These are phyloP conservation scores for Astyanax mexicanus DNA, from an alignment of 2,797 vertebrate species.

Conservation along the genomic window DNA sequence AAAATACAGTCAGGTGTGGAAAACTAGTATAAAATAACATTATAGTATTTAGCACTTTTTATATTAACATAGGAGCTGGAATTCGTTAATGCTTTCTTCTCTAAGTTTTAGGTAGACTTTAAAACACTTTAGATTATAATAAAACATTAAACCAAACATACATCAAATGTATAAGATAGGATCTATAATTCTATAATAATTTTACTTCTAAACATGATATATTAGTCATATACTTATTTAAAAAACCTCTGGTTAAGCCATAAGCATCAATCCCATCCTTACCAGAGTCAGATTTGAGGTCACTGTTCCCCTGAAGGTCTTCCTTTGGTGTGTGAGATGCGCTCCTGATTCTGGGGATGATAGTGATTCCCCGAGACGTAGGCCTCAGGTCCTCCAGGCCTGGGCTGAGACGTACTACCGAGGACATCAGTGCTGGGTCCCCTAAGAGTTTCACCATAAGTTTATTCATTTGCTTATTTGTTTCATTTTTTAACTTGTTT, in stretches of 20 bases:
- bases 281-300: conserved; percentile 39
- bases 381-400: conserved; percentile 41
- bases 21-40: too few species aligned
- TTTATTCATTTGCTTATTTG: background rate
- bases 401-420: conserved; percentile 25
- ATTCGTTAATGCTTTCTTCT: too few species aligned
- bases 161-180: too few species aligned
- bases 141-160: background rate
- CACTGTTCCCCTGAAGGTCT: conserved; percentile 24
- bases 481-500: background rate
- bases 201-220: too few species aligned
- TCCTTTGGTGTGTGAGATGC: conserved; percentile 5
- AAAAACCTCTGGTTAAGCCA: too few species aligned
- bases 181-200: too few species aligned
- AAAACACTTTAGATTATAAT: background rate
- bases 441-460: conserved; percentile 1
- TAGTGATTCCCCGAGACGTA: conserved; percentile 43
- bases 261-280: too few species aligned
- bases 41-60: too few species aligned
- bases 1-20: too few species aligned
- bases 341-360: conserved; percentile 48
- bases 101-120: too few species aligned
- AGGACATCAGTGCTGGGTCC: conserved; percentile 45
- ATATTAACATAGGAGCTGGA: background rate
- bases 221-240: too few species aligned